Base-by-base conservation (phyloP, 2,113 vertebrate genomes). In the Larimichthys polyactis region DNA sequence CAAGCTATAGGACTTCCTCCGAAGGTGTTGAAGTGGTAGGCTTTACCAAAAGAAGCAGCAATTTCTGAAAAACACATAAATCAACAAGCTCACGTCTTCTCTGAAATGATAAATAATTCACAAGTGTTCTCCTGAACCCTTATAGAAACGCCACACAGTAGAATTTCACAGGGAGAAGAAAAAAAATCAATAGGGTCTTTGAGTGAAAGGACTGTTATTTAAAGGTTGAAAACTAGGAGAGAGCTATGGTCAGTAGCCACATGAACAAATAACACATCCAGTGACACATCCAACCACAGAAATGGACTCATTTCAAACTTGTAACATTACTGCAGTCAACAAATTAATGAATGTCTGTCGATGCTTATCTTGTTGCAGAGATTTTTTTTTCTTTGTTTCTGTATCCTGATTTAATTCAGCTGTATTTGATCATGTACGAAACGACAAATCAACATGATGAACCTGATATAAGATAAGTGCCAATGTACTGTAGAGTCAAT, bases 1-100 rank as follows among this genome's bases (percentile, higher is more conserved):
- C 97, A 97, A 59, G 96, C 97, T 84, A 99, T 0, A 20, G 98
- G 95, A 78, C 82, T 97, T 79, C 98, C 98, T 75, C 96, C 97
- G 59, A 97, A 99, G 0, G 98, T 99, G 86, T 96, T 99, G 90
- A 98, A 96, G 58, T 97, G 96, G 24, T 93, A 92, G 29, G 78
- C 87, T 43, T 44, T 46, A 0, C 0, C 63, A 10, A 65, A 65
- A 9, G 40, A 44, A 8, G n/a, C 40, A 0, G 97, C 95, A 74
- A 99, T 97, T 90, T 99, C 98, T 99, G 82, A 3, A 90, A 85
- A 67, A 75, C 5, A 67, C 7, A 58, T 1, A 11, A 75, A 68
- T 4, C 36, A 60, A 70, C 36, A 48, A 64, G 5, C 10, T 82
- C n/a, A 75, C 32, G 59, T 16, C 24, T 60, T 17, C 24, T 59